Conservation (phyloP, 1,140 invertebrate genomes). For the Achatina immaculata region DNA sequence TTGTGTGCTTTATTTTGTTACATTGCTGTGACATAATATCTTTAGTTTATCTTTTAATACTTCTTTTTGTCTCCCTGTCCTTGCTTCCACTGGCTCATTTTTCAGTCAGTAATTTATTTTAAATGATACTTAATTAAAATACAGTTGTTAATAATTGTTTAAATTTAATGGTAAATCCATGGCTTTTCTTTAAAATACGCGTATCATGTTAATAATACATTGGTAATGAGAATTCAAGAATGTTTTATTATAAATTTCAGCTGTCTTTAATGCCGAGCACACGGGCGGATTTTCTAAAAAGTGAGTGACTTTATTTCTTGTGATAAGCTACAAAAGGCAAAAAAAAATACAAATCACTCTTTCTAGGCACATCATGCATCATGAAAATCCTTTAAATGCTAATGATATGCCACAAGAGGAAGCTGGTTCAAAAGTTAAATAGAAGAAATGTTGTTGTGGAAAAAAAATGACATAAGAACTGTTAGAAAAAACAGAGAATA, state of each 20-base stretch:
- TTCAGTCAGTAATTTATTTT: too few relatives aligned
- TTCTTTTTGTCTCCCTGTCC: too few relatives aligned
- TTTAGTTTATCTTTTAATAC: too few relatives aligned
- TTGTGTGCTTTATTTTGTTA: too few relatives aligned
- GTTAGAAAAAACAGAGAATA: neutral
- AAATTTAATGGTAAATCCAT: too few relatives aligned
- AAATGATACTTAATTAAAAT: too few relatives aligned
- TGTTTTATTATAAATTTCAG: slow-evolving; percentile 53
- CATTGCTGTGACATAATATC: too few relatives aligned
- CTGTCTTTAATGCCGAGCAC: slow-evolving; percentile 65
- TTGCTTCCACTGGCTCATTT: too few relatives aligned
- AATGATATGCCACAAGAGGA: neutral
- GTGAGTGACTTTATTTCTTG: slow-evolving; percentile 53
- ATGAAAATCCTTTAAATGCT: slow-evolving; percentile 8
- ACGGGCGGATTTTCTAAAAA: slow-evolving; percentile 73
- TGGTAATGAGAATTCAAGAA: neutral
- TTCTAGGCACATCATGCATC: too few relatives aligned
- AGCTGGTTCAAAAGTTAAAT: neutral
- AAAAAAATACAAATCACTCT: too few relatives aligned
- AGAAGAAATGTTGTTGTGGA: neutral
- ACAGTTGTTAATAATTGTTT: too few relatives aligned
- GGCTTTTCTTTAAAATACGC: neutral
- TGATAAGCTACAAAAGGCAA: neutral
- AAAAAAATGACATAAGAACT: neutral
- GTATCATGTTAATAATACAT: neutral